Base-by-base conservation (phyloP, 2,797 vertebrate genomes). In the Sebastiscus tertius region DNA sequence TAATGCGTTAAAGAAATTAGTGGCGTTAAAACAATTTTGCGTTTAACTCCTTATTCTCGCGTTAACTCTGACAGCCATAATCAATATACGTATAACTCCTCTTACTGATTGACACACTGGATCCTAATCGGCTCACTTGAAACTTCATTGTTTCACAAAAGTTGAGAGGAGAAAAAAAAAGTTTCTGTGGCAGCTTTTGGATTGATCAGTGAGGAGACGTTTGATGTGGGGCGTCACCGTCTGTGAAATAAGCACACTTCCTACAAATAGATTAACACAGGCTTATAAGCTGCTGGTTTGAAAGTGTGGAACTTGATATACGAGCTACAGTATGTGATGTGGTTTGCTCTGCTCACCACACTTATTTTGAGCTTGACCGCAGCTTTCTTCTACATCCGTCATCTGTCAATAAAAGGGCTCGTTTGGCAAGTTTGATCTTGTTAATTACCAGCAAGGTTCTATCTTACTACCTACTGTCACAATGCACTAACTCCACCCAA, bases 321-420 rank as follows among this genome's bases (percentile, higher is more conserved):
- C 26, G 14, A 49, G 46, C 46, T 18, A 49, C 46, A 20, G 18
- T 80, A 7, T 78, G 56, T 88, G 78, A 85, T 84, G 79, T 84
- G 84, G 83, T 80, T 68, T 34, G 26, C 42, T 79, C 65, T 42
- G 26, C 67, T 72, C 58, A 71, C 62, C 61, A 65, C 14, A 60
- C 13, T 12, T 7, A 60, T 77, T 71, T 79, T 72, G 56, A 76
- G 27, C 55, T 29, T 13, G 49, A 82, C 64, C 63, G 36, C 83
- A 77, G 69, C 49, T 82, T 75, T 36, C 56, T 61, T 73, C 18
- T 54, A 42, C 18, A 83, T 81, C 82, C 26, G 63, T 74, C 69
- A 78, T 42, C 72, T 39, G 62, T 16, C 60, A 71, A 71, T 79
- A 77, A 82, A 89, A 80, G 16, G 22, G 59, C n/a, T 80, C 63